Conservation (phyloP, 2,797 vertebrate genomes). For the Setipinna tenuifilis region DNA sequence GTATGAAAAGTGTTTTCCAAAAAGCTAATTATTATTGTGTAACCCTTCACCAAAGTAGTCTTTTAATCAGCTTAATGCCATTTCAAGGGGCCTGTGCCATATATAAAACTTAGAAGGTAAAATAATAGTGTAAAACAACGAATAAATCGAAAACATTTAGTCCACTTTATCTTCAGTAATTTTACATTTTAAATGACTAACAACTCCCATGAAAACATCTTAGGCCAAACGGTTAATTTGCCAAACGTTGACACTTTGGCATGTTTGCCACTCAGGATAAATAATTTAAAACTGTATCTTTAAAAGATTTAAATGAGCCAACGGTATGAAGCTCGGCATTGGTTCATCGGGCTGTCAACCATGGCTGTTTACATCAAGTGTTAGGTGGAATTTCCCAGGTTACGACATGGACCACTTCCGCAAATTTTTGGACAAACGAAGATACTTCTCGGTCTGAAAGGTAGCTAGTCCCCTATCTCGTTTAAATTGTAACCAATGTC, state of each 20-base stretch:
- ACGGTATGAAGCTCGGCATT: conserved; percentile 54
- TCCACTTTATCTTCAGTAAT: too few relatives aligned
- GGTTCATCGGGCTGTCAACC: conserved; percentile 61
- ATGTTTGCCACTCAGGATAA: background rate
- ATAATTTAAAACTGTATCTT: conserved; percentile 24
- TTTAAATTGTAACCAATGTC: background rate
- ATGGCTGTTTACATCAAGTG: conserved; percentile 78
- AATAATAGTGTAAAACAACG: too few relatives aligned
- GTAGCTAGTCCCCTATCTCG: background rate
- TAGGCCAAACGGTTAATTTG: background rate
- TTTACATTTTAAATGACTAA: too few relatives aligned
- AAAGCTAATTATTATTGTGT: too few relatives aligned
- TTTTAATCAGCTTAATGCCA: too few relatives aligned
- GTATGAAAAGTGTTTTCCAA: too few relatives aligned
- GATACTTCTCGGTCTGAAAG: conserved; percentile 50
- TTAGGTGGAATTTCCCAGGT: conserved; percentile 84
- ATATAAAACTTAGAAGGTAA: too few relatives aligned
- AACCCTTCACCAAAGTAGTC: too few relatives aligned
- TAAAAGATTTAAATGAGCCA: conserved; percentile 36
- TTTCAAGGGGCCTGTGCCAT: too few relatives aligned
- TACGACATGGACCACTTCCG: conserved; percentile 80
- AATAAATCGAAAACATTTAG: too few relatives aligned
- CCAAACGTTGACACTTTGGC: background rate
- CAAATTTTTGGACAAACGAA: conserved; percentile 66
- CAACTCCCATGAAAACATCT: background rate